Evolutionary conservation across 1,140 invertebrate species (phyloP).

Genomic region (Drosophila insularis): DNA sequence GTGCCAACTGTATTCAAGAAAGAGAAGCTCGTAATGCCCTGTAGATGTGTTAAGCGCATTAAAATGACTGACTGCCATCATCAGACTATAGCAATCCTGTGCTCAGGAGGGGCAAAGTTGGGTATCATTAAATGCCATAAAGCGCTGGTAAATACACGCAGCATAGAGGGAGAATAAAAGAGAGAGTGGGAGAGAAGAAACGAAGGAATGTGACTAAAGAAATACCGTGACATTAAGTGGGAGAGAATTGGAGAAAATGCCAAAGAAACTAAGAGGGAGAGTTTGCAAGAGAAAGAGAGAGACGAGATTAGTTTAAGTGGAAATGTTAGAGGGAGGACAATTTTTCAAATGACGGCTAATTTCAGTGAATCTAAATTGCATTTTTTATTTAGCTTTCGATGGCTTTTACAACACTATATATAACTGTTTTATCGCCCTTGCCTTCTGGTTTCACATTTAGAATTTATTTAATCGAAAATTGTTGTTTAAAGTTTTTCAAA

Average conservation of each 20-base stretch:
- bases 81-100: conserved; percentile 35
- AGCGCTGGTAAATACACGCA: neutral
- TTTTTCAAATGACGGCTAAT: conserved; percentile 1
- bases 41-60: conserved; percentile 60
- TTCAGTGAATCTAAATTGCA: neutral
- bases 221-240: neutral
- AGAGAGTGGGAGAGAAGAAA: neutral
- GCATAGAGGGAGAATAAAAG: neutral
- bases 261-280: neutral
- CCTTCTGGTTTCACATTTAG: too few species aligned
- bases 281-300: neutral
- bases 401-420: neutral
- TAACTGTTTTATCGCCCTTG: neutral
- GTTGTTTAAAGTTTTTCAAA: too few species aligned
- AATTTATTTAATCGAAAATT: too few species aligned
- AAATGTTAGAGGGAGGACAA: neutral
- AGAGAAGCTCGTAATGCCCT: conserved; percentile 36
- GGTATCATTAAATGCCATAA: conserved; percentile 15
- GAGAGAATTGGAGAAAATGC: neutral
- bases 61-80: conserved; percentile 45
- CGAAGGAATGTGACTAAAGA: neutral
- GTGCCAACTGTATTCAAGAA: conserved; percentile 16
- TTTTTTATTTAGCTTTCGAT: neutral
- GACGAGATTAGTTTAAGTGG: neutral
- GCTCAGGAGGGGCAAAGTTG: neutral